Evolutionary conservation across 2,888 invertebrate genomes (phyloP), one percentile per base, ranked within the genome.

Genomic region (Mimas tiliae): DNA sequence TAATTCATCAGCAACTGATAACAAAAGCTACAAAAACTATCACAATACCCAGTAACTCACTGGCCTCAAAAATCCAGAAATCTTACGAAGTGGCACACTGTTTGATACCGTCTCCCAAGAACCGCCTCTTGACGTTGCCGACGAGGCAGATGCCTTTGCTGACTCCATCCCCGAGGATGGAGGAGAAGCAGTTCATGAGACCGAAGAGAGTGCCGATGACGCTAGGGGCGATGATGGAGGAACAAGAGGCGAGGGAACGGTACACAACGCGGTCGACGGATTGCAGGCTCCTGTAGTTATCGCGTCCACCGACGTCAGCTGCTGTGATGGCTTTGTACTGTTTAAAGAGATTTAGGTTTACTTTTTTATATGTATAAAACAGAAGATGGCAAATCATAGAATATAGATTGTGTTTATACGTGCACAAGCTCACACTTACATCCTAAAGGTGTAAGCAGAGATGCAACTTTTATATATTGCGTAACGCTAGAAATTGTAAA

Each of bases 241-340:
- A 80, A 67, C 85, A 82, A 0, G 91, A 88, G 0, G 87, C 82
- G 1, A 78, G 67, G 8, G 91, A 89, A 0, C 90, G 86, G 83
- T 90, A 93, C 1, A 94, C 84, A 12, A 88, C 74, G 6, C 93
- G 85, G 72, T 88, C 85, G 7, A 79, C 72, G 0, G 86, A 74
- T 63, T 94, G 94, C 0, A 89, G 79, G 12, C 90, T 88, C 14
- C 94, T 84, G 81, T 91, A 93, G 85, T 94, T 95, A 79, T 84
- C 84, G 14, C 85, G 77, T 16, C 86, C 86, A 0, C 89, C 91
- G 0, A 93, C 79, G 70, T 91, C 80, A 0, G 86, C 87, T 68
- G 80, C 81, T 71, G 83, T 87, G 75, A 93, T 81, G 11, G 79
- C 66, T 67, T 86, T 86, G 84, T 88, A 92, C 93, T 93, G 83